These are phyloP conservation scores for Hemithea aestivaria DNA, from an alignment of 2,888 invertebrate genomes.

Conservation along the genomic window DNA sequence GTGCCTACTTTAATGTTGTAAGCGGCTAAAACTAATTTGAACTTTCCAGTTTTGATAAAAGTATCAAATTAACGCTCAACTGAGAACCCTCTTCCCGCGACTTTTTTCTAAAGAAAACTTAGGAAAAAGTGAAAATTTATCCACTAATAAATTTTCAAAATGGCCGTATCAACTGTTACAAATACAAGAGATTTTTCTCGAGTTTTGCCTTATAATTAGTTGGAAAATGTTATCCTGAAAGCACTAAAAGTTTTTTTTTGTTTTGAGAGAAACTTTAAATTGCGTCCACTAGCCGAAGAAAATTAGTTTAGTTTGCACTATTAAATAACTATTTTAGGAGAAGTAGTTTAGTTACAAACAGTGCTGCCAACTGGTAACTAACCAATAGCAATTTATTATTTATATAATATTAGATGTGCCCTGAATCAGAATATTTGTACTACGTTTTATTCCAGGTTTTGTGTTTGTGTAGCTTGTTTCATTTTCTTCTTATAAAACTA, in stretches of 20 bases:
- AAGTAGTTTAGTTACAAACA: no score
- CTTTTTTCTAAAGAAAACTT: slow-evolving; percentile 7
- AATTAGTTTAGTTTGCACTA: no score
- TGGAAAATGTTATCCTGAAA: no score
- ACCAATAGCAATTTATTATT: no score
- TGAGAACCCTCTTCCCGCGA: neutral
- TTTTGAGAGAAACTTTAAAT: neutral
- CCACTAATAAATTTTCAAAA: slow-evolving; percentile 12
- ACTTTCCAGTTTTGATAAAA: slow-evolving; percentile 6
- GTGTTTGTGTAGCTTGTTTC: no score
- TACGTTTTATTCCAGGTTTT: no score
- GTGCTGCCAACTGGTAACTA: no score
- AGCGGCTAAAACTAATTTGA: neutral
- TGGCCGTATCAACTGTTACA: slow-evolving; percentile 10
- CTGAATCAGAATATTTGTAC: no score
- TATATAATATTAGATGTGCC: no score
- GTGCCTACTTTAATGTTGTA: no score
- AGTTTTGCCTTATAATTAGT: slow-evolving; percentile 11
- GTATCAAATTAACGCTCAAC: slow-evolving; percentile 4
- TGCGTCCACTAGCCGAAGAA: neutral
- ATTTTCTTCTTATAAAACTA: no score
- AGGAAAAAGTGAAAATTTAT: slow-evolving; percentile 14
- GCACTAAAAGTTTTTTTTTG: neutral
- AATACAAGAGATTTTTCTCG: slow-evolving; percentile 12
- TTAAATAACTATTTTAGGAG: no score